Base-by-base conservation (phyloP, 1,140 invertebrate species). In the Lucilia cuprina region DNA sequence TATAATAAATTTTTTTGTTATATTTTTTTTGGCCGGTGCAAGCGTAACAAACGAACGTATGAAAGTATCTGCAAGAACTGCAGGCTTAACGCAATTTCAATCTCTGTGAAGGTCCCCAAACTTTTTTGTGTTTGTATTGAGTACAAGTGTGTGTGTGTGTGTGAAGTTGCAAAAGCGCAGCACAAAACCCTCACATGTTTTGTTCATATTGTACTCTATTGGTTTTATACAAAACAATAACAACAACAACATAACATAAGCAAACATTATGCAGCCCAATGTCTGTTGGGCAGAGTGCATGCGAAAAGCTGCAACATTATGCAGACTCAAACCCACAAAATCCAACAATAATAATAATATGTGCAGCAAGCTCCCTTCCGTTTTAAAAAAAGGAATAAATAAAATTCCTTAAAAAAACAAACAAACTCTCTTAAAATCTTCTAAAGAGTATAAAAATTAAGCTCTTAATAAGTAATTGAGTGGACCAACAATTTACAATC, bases 11-110 rank as follows among this genome's bases (percentile, higher is more conserved):
- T 83, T 83, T 84, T 83, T 85, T 84, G 60, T 84, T 70, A 55
- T 41, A 30, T 83, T 83, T 84, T 84, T 86, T 84, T 84, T 86
- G 84, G 86, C 84, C 86, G 85, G 85, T 86, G 88, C 88, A 87
- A 88, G 86, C 85, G 82, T 70, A 83, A 83, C 88, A 86, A 89
- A 90, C 89, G 89, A 88, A 90, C 89, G 89, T 90, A 88, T 89
- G 89, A 89, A 90, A 88, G 89, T 90, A 87, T 90, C 89, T 90
- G 89, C 89, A 90, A 90, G 89, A 90, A 90, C 89, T 90, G 89
- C 89, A 90, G 89, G 88, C 89, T 89, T 89, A 90, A 90, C 89
- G 89, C 89, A 87, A 89, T 87, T 87, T 87, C 90, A 90, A 90
- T 90, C 89, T 90, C 89, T 90, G 89, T 88, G 87, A 90, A 90